phyloP scores from a whole-genome alignment of 2,888 invertebrate genomes.

The Proisotoma minuta region DNA sequence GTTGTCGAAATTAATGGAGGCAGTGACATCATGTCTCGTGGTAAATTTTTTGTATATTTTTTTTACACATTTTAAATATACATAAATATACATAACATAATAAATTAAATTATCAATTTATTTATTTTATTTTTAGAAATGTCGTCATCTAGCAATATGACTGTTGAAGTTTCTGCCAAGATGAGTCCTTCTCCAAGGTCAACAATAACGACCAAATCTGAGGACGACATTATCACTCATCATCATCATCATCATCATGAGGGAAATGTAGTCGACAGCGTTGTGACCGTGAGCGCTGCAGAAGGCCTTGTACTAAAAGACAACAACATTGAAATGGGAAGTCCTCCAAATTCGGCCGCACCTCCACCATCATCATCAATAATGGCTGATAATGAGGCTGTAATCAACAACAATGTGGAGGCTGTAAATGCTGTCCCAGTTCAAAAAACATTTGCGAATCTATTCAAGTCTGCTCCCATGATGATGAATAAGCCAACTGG shows the following conservation, averaged over 20 bases:
- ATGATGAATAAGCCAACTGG: conserved; percentile 20
- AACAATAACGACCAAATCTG: background rate
- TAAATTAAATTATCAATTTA: no score
- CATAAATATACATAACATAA: no score
- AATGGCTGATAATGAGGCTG: background rate
- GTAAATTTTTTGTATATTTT: no score
- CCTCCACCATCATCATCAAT: background rate
- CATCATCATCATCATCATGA: background rate
- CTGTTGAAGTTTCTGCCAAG: background rate
- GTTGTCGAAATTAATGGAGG: conserved; percentile 44
- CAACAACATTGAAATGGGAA: background rate
- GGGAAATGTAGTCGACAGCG: background rate
- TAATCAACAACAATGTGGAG: background rate
- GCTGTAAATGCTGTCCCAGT: conserved; percentile 2
- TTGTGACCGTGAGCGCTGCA: background rate
- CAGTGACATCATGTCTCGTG: conserved; percentile 18
- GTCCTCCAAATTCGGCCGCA: background rate
- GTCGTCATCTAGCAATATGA: no score
- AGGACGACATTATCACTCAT: no score
- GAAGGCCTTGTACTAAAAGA: no score
- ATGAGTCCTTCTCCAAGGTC: background rate
- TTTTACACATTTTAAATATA: no score
- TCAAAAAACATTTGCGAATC: conserved; percentile 82
- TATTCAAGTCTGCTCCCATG: conserved; percentile 59
- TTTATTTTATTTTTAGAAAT: no score